These are phyloP conservation scores for Dasyurus viverrinus DNA, from an alignment of 2,113 vertebrate species.

Conservation along the genomic window DNA sequence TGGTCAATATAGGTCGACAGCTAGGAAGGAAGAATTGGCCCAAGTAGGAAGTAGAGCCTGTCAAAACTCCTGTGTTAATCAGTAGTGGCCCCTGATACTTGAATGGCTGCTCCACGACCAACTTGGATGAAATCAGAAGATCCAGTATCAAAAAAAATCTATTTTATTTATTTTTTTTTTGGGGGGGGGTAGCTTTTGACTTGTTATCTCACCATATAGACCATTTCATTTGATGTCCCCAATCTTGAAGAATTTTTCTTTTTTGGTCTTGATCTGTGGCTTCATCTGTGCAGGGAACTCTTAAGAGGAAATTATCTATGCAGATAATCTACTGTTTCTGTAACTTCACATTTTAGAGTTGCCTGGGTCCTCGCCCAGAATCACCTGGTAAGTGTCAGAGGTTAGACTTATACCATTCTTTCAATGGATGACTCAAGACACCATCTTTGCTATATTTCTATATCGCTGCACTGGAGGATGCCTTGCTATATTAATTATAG, in stretches of 20 bases:
- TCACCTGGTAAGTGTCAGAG: background rate
- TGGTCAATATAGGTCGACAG: background rate
- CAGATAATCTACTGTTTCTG: background rate
- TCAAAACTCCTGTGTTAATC: background rate
- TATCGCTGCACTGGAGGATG: background rate
- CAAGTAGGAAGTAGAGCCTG: background rate
- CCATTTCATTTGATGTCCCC: background rate
- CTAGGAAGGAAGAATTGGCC: background rate
- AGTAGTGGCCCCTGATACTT: background rate
- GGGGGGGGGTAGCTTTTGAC: too few species aligned
- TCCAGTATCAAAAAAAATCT: too few species aligned
- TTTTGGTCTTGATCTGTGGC: background rate
- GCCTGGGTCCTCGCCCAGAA: background rate
- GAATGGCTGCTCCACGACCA: background rate
- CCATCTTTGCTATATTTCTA: background rate
- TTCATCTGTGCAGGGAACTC: background rate
- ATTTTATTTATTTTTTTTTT: too few species aligned
- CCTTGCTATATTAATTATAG: background rate
- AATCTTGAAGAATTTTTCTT: background rate
- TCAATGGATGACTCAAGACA: background rate
- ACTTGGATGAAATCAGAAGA: background rate
- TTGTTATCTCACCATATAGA: background rate
- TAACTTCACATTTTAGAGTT: background rate
- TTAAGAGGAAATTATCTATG: background rate
- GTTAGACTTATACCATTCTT: background rate